Conservation (phyloP, 2,113 vertebrate genomes). For the Chamaetylas fuelleborni region DNA sequence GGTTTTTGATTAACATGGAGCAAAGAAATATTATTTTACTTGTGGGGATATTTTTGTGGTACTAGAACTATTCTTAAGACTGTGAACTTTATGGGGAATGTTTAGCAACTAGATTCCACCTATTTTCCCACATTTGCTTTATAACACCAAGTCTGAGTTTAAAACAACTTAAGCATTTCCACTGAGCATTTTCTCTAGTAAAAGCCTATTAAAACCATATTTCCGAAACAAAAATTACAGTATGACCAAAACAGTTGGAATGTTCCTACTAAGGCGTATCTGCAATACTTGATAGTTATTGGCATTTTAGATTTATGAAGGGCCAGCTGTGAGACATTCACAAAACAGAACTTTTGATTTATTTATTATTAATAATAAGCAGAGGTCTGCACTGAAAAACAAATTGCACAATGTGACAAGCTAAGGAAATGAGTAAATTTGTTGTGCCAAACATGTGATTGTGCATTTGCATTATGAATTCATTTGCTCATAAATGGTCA, state of each 20-base stretch:
- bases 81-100: conserved; percentile 2
- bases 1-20: conserved; percentile 24
- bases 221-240: conserved; percentile 9
- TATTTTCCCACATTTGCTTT: conserved; percentile 22
- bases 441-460: neutral
- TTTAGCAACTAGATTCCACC: conserved; percentile 21
- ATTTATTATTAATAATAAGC: conserved; percentile 1
- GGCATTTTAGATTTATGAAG: conserved; percentile 20
- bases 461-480: neutral
- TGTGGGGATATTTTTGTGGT: neutral
- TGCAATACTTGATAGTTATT: neutral
- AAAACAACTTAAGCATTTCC: neutral
- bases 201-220: conserved; percentile 40
- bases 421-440: neutral
- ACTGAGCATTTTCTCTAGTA: neutral
- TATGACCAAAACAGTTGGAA: neutral
- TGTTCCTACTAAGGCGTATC: neutral
- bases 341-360: neutral
- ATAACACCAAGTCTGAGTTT: neutral
- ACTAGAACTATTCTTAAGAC: conserved; percentile 28
- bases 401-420: neutral
- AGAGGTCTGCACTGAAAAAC: neutral
- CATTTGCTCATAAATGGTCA: neutral
- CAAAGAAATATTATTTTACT: conserved; percentile 9
- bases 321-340: neutral